Base-by-base conservation (phyloP, 2,888 invertebrate genomes). In the Hemaris fuciformis region DNA sequence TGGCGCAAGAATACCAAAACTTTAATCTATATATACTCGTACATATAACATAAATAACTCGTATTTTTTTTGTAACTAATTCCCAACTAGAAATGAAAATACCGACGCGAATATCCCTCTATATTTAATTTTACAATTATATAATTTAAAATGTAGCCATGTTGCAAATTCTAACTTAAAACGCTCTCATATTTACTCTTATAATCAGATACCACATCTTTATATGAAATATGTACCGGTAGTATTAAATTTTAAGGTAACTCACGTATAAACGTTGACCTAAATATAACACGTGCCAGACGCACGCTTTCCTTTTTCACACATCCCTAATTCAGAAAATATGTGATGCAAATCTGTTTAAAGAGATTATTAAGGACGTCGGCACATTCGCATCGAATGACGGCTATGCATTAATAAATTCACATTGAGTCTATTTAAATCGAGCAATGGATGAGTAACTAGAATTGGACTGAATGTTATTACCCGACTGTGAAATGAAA, bases 251-350 rank as follows among this genome's bases (percentile, higher is more conserved):
- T 31, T 15, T 31, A 27, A 25, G 25, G 46, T 46, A 53, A 18
- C 27, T 53, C 53, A 31, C 53, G 31, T 31, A 10, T 53, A 53
- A 31, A 18, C 31, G 31, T 31, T 53, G 53, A 53, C 53, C 53
- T 18, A 31, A 27, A 53, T 53, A 15, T 31, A 31, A 31, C 27
- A 53, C 53, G 1, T 53, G 53, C 13, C 25, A n/a, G 23, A 25
- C 31, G 31, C 18, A 18, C 53, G 31, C 53, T 53, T 53, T 53
- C 27, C 53, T 53, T 53, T 53, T 53, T 53, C 53, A 53, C 53
- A 53, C 53, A 53, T 18, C 53, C 31, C 53, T 53, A 53, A 53
- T 53, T 27, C 27, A 31, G 18, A 31, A 18, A 27, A 53, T 31
- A 53, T 53, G 25, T 27, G 27, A 13, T 25, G 53, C 18, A 18